phyloP scores from a whole-genome alignment of 2,113 vertebrate genomes.

The Trachemys scripta region DNA sequence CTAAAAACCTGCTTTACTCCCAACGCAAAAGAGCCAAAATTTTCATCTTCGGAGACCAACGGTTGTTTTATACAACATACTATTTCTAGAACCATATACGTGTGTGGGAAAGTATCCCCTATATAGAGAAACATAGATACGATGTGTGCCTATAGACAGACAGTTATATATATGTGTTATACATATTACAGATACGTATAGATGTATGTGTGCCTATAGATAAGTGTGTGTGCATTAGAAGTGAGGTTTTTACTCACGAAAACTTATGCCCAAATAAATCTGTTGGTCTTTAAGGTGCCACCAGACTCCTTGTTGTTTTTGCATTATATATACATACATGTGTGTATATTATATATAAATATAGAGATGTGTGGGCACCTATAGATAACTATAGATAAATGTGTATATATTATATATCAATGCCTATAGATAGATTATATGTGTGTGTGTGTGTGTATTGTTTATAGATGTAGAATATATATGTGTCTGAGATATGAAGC shows the following conservation, averaged over 20 bases:
- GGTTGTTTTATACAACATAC: slow-evolving; percentile 26
- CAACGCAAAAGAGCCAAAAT: slow-evolving; percentile 41
- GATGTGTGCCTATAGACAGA: background rate
- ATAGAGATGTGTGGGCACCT: too few species aligned
- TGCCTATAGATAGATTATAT: too few species aligned
- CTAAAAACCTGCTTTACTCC: background rate
- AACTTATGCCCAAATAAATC: too few species aligned
- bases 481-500: background rate
- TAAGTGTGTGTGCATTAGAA: rapidly evolving
- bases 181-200: background rate
- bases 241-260: too few species aligned
- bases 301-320: too few species aligned
- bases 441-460: background rate
- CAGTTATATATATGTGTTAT: background rate
- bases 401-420: background rate
- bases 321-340: background rate
- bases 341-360: background rate
- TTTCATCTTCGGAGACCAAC: background rate
- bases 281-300: too few species aligned
- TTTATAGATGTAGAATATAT: rapidly evolving
- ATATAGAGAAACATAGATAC: background rate
- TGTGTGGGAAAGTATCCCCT: background rate
- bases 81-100: background rate
- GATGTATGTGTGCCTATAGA: rapidly evolving
- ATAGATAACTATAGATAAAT: background rate